Evolutionary conservation across 2,888 invertebrate species (phyloP), one percentile per base, ranked within the genome.

Genomic region (Ophion obscuratus): DNA sequence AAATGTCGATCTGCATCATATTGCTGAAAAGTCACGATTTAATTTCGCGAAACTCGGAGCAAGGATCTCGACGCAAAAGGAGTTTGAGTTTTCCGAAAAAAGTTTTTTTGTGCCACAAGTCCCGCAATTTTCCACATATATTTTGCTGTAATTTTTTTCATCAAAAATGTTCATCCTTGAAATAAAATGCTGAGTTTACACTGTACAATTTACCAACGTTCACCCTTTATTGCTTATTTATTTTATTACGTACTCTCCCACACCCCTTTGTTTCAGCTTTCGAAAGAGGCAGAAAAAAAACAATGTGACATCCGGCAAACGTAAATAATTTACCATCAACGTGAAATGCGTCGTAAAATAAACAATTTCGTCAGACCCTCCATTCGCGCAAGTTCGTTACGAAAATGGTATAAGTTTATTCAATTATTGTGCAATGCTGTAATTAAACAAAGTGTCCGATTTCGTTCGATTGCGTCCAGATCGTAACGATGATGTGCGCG

Each of bases 291-390:
- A 47, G 10, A 20, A 53, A n/a, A 53, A 31, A 57, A 36, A 40
- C 27, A 31, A 61, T 27, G 27, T 17, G 24, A 14, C 1, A 10
- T 17, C 27, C 2, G 17, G 44, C 36, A 44, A 20, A 59, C n/a
- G 44, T 71, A n/a, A 66, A 67, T 40, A 9, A 9, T 57, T 59
- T 36, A 40, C 64, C n/a, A 24, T 74, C 59, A 74, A 31, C 47
- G 44, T 36, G 40, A 67, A 36, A 20, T 75, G 17, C 10, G 59
- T 40, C 57, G 53, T 2, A 59, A 27, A 31, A 5, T 24, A 40
- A 36, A 47, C 11, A 53, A 70, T 79, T 74, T 79, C 57, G 67
- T 27, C 40, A 47, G 17, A 4, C 11, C 57, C 36, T 31, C 11
- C n/a, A 57, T 57, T 59, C 47, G n/a, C 66, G 53, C 36, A 27